These are phyloP conservation scores for Beris chalybata DNA, from an alignment of 2,888 invertebrate genomes.

Conservation along the genomic window DNA sequence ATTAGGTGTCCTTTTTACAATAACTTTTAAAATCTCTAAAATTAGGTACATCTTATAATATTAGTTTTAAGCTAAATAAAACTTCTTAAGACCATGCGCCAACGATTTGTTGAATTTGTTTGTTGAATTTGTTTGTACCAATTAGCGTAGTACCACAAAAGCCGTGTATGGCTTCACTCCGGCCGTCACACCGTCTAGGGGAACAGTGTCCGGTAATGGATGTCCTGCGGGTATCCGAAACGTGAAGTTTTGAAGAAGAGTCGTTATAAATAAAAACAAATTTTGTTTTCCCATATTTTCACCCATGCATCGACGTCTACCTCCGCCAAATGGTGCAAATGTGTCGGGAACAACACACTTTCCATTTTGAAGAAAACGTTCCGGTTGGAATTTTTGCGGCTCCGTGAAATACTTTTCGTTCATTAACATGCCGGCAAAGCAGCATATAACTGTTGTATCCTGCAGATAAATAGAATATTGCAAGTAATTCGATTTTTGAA, in stretches of 20 bases:
- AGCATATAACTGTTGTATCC: constrained; percentile 80
- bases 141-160: constrained; percentile 60
- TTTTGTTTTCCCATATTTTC: constrained; percentile 75
- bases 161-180: constrained; percentile 74
- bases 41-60: too few species aligned
- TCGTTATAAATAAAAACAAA: constrained; percentile 74
- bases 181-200: constrained; percentile 78
- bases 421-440: constrained; percentile 73
- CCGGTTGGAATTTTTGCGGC: constrained; percentile 73
- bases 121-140: too few species aligned
- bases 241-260: constrained; percentile 72
- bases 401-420: constrained; percentile 68
- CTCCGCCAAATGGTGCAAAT: constrained; percentile 77
- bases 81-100: too few species aligned
- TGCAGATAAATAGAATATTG: constrained; percentile 46
- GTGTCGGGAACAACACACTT: constrained; percentile 67
- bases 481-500: not conserved
- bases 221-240: constrained; percentile 68
- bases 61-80: too few species aligned
- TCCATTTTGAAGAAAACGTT: constrained; percentile 68
- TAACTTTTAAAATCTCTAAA: too few species aligned
- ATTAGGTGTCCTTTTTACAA: too few species aligned
- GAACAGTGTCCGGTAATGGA: constrained; percentile 65
- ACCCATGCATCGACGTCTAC: constrained; percentile 81
- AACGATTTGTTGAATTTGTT: too few species aligned